A percentile compares a stretch with the other conserved stretches of the same genome.
These are phyloP conservation scores for Oncorhynchus mykiss DNA, from an alignment of 2,113 vertebrate species.

Conservation along the genomic window DNA sequence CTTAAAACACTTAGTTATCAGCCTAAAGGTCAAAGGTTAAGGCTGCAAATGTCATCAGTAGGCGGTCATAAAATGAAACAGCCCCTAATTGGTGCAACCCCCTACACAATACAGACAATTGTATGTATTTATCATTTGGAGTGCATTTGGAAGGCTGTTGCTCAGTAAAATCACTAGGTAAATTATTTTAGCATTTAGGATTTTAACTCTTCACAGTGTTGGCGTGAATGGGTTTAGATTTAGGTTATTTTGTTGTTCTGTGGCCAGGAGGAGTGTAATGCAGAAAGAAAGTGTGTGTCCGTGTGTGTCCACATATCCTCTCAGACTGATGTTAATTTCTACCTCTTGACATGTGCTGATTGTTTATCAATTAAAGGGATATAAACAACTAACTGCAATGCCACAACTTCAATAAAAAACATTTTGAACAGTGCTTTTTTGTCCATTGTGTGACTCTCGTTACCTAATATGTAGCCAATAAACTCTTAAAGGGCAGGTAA, in stretches of 20 bases:
- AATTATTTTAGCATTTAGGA: neutral
- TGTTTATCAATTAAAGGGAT: conserved; percentile 54
- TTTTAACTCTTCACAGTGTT: conserved; percentile 8
- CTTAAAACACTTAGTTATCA: too few relatives aligned
- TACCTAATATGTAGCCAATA: too few relatives aligned
- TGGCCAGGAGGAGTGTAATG: neutral
- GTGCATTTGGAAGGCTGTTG: neutral
- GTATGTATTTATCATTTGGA: conserved; percentile 53
- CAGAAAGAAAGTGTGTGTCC: conserved; percentile 1
- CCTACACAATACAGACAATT: neutral
- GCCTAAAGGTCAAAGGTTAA: neutral
- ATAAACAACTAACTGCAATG: conserved; percentile 43
- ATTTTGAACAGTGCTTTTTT: conserved; percentile 52
- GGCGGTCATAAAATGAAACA: neutral
- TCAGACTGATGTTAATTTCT: conserved; percentile 58
- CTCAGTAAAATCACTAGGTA: neutral
- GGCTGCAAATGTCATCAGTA: neutral
- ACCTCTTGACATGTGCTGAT: conserved; percentile 68
- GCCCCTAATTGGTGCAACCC: conserved; percentile 8
- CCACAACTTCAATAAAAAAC: conserved; percentile 62
- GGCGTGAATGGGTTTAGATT: neutral
- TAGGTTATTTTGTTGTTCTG: conserved; percentile 18
- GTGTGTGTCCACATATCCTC: conserved; percentile 7
- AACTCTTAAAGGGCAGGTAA: too few relatives aligned
- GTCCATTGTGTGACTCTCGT: too few relatives aligned